Evolutionary conservation across 2,888 invertebrate species (phyloP).

Genomic region (Sialis fuliginosa): DNA sequence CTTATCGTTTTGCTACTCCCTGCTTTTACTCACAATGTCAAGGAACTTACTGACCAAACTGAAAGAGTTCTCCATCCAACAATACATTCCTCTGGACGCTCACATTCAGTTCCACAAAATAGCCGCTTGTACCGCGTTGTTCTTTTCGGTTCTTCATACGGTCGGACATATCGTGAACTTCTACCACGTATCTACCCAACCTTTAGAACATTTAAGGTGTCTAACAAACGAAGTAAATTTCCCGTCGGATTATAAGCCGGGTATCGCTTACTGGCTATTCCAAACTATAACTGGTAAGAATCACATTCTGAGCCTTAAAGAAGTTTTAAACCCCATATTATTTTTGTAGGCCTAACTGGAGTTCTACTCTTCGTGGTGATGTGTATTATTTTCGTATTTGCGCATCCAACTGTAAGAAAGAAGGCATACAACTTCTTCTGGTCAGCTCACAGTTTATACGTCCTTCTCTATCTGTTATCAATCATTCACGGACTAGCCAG

Average conservation of each 20-base stretch:
- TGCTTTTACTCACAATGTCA: conserved; percentile 84
- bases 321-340: too few species aligned
- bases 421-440: conserved; percentile 93
- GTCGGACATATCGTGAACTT: conserved; percentile 94
- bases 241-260: conserved; percentile 83
- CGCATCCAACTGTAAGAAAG: conserved; percentile 80
- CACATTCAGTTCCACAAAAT: conserved; percentile 97
- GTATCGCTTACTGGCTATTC: conserved; percentile 90
- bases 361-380: conserved; percentile 76
- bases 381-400: conserved; percentile 93
- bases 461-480: conserved; percentile 68
- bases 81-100: conserved; percentile 85
- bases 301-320: conserved; percentile 3
- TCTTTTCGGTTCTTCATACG: conserved; percentile 83
- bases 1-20: conserved; percentile 83
- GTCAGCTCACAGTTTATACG: conserved; percentile 81
- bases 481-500: conserved; percentile 82
- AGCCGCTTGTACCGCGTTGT: conserved; percentile 83
- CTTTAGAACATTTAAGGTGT: conserved; percentile 78
- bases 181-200: conserved; percentile 93
- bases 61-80: conserved; percentile 85
- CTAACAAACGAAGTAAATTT: conserved; percentile 88
- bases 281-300: conserved; percentile 74
- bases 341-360: conserved; percentile 57
- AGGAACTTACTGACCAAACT: conserved; percentile 79